Evolutionary conservation across 2,888 invertebrate species (phyloP).

Genomic region (Mythimna pallens): DNA sequence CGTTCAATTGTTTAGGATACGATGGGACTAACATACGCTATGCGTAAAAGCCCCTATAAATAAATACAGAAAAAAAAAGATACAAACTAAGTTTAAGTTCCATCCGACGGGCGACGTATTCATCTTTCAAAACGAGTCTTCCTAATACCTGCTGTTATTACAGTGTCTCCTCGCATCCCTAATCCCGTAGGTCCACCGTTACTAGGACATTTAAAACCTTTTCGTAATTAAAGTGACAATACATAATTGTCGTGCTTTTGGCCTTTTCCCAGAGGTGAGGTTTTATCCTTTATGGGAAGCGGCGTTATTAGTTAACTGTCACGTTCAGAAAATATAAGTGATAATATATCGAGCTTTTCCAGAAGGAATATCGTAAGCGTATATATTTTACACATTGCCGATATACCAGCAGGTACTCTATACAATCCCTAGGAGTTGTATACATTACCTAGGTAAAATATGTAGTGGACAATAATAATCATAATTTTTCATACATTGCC

Average conservation of each 20-base stretch:
- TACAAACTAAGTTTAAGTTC: slow-evolving; percentile 9
- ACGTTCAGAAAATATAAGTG: background rate
- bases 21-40: too few relatives aligned
- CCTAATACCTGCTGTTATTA: slow-evolving; percentile 58
- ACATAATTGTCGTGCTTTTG: slow-evolving; percentile 17
- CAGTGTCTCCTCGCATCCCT: slow-evolving; percentile 39
- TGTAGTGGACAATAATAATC: too few relatives aligned
- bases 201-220: slow-evolving; percentile 40
- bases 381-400: too few relatives aligned
- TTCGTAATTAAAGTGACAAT: slow-evolving; percentile 34
- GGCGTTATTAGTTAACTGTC: background rate
- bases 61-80: background rate
- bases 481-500: too few relatives aligned
- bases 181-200: slow-evolving; percentile 17
- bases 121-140: slow-evolving; percentile 49
- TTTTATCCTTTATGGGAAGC: too few relatives aligned
- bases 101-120: slow-evolving; percentile 24
- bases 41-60: too few relatives aligned
- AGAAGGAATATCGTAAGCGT: too few relatives aligned
- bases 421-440: too few relatives aligned
- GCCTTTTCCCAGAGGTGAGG: background rate
- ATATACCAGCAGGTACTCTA: too few relatives aligned
- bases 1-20: too few relatives aligned
- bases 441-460: too few relatives aligned
- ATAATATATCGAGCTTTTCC: background rate